Evolutionary conservation across 2,888 invertebrate species (phyloP).

Genomic region (Lordiphosa fenestrarum): DNA sequence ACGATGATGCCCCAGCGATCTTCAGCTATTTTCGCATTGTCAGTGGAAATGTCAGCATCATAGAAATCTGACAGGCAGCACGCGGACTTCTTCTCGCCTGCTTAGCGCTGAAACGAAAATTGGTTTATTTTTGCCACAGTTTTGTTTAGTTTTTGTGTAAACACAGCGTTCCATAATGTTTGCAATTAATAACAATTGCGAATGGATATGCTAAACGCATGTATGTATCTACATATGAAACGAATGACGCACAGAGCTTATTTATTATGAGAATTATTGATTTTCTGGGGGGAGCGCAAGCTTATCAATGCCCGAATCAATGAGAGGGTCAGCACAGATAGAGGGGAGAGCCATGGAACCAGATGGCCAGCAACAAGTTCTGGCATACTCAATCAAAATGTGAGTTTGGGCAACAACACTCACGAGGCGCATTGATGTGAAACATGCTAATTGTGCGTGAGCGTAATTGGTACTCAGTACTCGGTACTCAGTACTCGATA

Average conservation of each 20-base stretch:
- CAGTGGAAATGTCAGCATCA: constrained; percentile 42
- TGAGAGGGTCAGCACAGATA: not conserved
- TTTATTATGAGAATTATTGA: not conserved
- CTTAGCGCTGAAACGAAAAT: constrained; percentile 22
- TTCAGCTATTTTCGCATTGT: constrained; percentile 18
- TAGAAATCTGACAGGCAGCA: constrained; percentile 55
- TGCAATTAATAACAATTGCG: constrained; percentile 66
- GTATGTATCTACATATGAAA: not conserved
- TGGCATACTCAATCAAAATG: too few species aligned
- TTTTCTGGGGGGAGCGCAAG: not conserved
- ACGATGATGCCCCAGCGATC: not conserved
- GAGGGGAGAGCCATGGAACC: too few species aligned
- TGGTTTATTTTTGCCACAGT: constrained; percentile 19
- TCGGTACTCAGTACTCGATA: too few species aligned
- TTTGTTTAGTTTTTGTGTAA: constrained; percentile 45
- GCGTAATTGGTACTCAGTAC: too few species aligned
- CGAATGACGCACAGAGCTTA: constrained; percentile 2
- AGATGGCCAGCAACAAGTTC: too few species aligned
- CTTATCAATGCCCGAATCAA: not conserved
- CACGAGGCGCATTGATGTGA: too few species aligned
- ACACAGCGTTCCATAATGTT: constrained; percentile 61
- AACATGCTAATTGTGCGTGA: too few species aligned
- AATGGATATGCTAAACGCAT: constrained; percentile 2
- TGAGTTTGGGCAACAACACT: too few species aligned
- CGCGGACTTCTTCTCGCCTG: constrained; percentile 45